A percentile compares a stretch with the other conserved stretches of the same genome.
Conservation (phyloP, 2,888 invertebrate genomes). For the Acanthoscelides obtectus region DNA sequence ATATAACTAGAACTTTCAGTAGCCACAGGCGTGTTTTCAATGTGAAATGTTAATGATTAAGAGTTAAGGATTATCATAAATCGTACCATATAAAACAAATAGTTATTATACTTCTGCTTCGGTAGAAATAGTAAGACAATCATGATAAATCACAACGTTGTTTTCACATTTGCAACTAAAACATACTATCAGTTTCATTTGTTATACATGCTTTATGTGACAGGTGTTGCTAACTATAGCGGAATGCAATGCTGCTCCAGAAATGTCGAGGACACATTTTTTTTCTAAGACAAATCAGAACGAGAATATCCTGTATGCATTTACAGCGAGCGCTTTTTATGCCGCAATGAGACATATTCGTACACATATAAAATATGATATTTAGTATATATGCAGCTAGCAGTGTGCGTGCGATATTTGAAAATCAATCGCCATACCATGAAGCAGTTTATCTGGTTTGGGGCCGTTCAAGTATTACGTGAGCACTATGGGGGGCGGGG, state of each 20-base stretch:
- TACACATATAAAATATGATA: no score
- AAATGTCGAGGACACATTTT: background rate
- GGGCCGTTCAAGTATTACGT: no score
- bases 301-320: background rate
- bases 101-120: background rate
- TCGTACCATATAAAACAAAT: background rate
- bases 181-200: background rate
- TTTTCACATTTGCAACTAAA: background rate
- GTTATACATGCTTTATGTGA: background rate
- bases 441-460: no score
- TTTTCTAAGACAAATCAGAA: background rate
- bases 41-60: background rate
- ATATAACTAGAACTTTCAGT: background rate
- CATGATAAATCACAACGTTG: background rate
- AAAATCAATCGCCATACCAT: no score
- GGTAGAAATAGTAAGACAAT: background rate
- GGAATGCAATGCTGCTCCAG: background rate
- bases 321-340: no score
- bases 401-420: no score
- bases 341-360: no score
- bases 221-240: background rate
- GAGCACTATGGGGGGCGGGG: no score
- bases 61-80: background rate
- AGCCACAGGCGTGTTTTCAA: background rate
- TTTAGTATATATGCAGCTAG: no score